phyloP scores from a whole-genome alignment of 2,113 vertebrate species.

The Balaenoptera acutorostrata region DNA sequence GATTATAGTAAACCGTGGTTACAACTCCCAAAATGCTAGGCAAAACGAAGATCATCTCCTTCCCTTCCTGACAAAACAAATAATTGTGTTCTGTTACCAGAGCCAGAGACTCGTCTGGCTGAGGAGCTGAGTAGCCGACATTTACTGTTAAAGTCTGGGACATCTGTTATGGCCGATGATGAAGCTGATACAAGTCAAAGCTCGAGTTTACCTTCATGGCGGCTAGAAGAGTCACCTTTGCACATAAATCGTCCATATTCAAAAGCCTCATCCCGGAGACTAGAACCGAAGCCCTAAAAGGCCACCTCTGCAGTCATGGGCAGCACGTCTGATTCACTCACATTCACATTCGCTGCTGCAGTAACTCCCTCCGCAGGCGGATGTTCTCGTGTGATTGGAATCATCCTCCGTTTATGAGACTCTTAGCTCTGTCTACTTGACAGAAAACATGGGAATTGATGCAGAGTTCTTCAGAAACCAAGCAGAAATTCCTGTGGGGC shows the following conservation, averaged over 20 bases:
- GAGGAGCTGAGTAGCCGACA: not conserved
- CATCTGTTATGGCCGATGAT: rapidly evolving
- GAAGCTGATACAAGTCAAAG: not conserved
- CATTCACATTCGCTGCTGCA: rapidly evolving
- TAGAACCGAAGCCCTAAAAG: rapidly evolving
- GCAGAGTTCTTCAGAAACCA: not conserved
- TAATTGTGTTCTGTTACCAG: not conserved
- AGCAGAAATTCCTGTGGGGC: not conserved
- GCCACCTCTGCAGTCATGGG: rapidly evolving
- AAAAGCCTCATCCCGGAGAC: not conserved
- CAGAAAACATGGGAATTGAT: not conserved
- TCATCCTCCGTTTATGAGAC: not conserved
- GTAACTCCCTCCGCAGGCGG: rapidly evolving
- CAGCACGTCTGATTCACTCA: rapidly evolving
- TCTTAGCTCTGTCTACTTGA: not conserved
- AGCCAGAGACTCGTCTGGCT: not conserved
- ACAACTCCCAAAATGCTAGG: not conserved
- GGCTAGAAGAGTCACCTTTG: not conserved
- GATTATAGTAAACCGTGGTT: not conserved
- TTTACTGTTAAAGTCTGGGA: not conserved
- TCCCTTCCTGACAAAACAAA: not conserved
- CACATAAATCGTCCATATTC: not conserved
- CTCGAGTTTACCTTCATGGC: not conserved
- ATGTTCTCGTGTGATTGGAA: rapidly evolving
- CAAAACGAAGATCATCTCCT: not conserved